Evolutionary conservation across 1,140 invertebrate species (phyloP), one percentile per base, ranked within the genome.

Genomic region (Pteromalus puparum): DNA sequence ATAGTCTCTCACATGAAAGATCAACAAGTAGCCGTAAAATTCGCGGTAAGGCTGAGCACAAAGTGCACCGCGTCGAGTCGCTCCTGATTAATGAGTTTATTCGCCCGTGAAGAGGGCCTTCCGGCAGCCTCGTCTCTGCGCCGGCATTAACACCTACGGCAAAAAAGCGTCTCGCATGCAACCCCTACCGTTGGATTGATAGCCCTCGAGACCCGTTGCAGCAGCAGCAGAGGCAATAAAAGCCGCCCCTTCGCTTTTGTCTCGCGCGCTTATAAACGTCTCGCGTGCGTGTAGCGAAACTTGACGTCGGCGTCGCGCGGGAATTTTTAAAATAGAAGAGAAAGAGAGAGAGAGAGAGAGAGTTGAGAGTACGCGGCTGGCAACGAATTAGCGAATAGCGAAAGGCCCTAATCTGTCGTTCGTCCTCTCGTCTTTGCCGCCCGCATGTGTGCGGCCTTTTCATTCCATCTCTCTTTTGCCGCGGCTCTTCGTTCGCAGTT

Each of bases 381-480:
- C 83, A 84, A 81, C 78, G 78, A 84, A 84, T 84, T 84, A 84
- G 72, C 70, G 72, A 75, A 48, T 65, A 84, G 38, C 72, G 65
- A 81, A 48, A 81, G 67, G 68, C 68, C 34, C 79, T 81, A 81
- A 80, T 80, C 78, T 80, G 78, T 80, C 78, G 78, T 46, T 15
- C 28, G 38, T 42, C 21, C 73, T 75, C 73, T 75, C 38, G 73
- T 61, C 53, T 61, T 21, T 61, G 53, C 53, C 26, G 42, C 26
- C 46, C 42, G 28, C 42, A 53, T 77, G 15, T 53, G 46, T 34
- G 46, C 75, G 1, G 18, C 21, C n/a, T 15, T n/a, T 21, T 28
- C 42, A 24, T 61, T 77, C 10, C 21, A 0, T 65, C 21, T 67
- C 61, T 74, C 34, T 74, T 42, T 74, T 74, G 34, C 21, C 24